phyloP scores from a whole-genome alignment of 2,888 invertebrate genomes.

The Dolomedes plantarius region DNA sequence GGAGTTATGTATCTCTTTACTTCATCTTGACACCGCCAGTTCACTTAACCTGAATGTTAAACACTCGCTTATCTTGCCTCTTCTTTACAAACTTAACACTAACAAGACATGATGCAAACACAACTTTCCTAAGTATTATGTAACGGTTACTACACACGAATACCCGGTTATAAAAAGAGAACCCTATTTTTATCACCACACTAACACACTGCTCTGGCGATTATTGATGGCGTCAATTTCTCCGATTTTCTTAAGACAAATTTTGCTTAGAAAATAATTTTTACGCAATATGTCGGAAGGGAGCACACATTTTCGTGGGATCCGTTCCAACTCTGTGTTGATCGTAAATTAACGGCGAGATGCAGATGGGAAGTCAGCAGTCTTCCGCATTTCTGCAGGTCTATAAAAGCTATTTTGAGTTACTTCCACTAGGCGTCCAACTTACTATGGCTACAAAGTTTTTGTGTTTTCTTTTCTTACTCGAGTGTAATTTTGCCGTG shows the following conservation, averaged over 20 bases:
- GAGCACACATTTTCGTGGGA: background rate
- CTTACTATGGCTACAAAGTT: background rate
- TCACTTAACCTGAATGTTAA: too few relatives aligned
- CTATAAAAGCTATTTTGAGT: constrained; percentile 13
- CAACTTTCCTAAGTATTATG: too few relatives aligned
- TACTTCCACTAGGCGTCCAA: background rate
- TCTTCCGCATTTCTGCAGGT: background rate
- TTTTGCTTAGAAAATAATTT: background rate
- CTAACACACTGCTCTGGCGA: too few relatives aligned
- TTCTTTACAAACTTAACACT: too few relatives aligned
- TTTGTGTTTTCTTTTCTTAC: background rate
- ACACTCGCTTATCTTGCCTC: too few relatives aligned
- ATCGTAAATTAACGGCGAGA: background rate
- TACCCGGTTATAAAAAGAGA: too few relatives aligned
- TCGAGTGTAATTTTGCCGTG: background rate
- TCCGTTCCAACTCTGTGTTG: constrained; percentile 1
- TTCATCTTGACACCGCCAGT: too few relatives aligned
- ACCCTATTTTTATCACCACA: too few relatives aligned
- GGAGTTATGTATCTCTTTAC: too few relatives aligned
- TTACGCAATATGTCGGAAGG: background rate
- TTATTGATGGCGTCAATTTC: background rate
- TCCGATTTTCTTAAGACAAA: background rate
- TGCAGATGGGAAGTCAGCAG: background rate
- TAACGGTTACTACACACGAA: too few relatives aligned
- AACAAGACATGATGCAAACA: too few relatives aligned